Evolutionary conservation across 2,888 invertebrate species (phyloP).

Genomic region (Diarsia brunnea): DNA sequence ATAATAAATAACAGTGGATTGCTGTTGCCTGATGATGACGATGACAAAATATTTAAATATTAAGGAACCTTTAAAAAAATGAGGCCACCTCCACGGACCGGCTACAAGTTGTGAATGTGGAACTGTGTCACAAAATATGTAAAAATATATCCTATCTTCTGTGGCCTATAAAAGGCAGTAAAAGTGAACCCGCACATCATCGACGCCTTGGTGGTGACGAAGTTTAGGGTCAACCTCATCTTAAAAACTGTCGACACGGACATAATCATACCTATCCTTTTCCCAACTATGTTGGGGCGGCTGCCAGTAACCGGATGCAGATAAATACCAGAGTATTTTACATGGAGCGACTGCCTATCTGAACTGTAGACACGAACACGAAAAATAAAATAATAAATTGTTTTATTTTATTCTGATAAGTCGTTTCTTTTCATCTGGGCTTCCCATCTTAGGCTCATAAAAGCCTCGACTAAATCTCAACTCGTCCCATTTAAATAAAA

Average conservation of each 20-base stretch:
- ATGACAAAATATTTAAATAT: neutral
- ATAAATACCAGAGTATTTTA: no score
- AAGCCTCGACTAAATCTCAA: constrained; percentile 14
- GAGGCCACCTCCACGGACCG: neutral
- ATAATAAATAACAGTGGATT: no score
- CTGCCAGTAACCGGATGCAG: no score
- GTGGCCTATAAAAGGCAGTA: no score
- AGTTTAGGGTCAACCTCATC: neutral
- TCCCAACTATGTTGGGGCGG: no score
- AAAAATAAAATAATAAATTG: no score
- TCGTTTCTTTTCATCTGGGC: neutral
- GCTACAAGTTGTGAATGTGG: neutral
- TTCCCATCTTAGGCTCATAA: neutral
- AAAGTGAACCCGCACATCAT: no score
- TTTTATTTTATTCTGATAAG: neutral
- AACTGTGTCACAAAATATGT: neutral
- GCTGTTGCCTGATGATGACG: no score
- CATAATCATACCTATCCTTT: no score
- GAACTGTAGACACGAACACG: no score
- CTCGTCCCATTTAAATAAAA: constrained; percentile 30
- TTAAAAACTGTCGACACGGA: neutral
- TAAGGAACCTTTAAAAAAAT: neutral
- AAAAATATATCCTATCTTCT: no score
- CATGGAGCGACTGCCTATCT: no score
- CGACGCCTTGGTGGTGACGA: neutral